A percentile compares a stretch with the other conserved stretches of the same genome.
Conservation (phyloP, 2,113 vertebrate species). For the Trematocara marginatum region DNA sequence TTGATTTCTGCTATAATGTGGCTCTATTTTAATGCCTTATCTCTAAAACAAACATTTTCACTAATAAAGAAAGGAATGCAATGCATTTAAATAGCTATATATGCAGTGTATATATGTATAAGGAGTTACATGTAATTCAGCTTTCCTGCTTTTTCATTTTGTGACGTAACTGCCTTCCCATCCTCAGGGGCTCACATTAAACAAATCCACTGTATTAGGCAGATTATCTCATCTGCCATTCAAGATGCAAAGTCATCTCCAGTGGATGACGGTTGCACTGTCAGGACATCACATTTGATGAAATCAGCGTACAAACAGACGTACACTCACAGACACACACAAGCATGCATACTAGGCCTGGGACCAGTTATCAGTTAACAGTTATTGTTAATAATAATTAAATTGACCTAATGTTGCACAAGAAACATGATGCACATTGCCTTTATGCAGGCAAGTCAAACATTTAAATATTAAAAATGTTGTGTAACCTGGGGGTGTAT, state of each 20-base stretch:
- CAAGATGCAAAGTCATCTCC: conserved; percentile 54
- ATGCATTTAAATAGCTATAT: not conserved
- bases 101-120: not conserved
- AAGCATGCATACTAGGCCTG: not conserved
- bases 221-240: conserved; percentile 59
- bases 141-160: not conserved
- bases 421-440: not conserved
- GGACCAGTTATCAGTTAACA: not conserved
- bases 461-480: not conserved
- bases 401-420: not conserved
- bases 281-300: conserved; percentile 27
- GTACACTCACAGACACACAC: not conserved
- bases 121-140: not conserved
- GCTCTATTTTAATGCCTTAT: not conserved
- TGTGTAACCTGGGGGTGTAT: not conserved
- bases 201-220: conserved; percentile 45
- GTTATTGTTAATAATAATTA: not conserved
- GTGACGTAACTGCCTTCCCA: not conserved
- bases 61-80: not conserved
- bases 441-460: not conserved
- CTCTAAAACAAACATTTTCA: not conserved
- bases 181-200: conserved; percentile 11
- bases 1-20: not conserved
- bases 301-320: not conserved
- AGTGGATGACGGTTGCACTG: conserved; percentile 37